Evolutionary conservation across 2,888 invertebrate species (phyloP).

Genomic region (Brachynemurus nebulosus): DNA sequence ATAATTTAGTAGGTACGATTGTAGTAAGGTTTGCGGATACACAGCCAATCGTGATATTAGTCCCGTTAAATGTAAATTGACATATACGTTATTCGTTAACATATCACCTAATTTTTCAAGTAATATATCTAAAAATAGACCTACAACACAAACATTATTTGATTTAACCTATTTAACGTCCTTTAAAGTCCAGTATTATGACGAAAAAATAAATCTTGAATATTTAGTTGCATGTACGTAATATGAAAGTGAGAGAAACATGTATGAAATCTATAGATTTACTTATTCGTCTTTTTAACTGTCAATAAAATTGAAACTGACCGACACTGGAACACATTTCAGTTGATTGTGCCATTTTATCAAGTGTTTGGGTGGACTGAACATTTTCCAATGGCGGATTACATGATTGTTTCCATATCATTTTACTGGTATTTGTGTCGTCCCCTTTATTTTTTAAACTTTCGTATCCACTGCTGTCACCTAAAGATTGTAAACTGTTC

Average conservation of each 20-base stretch:
- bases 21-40: conserved; percentile 77
- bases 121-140: conserved; percentile 69
- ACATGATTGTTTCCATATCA: conserved; percentile 25
- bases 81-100: conserved; percentile 68
- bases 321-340: conserved; percentile 8
- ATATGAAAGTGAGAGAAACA: no score
- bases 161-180: no score
- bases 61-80: conserved; percentile 78
- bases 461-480: conserved; percentile 68
- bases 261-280: no score
- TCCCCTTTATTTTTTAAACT: conserved; percentile 47
- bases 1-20: conserved; percentile 76
- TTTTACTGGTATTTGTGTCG: conserved; percentile 31
- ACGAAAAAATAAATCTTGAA: no score
- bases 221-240: no score
- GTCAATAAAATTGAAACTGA: not conserved
- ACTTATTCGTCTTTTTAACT: no score
- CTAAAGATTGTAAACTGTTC: conserved; percentile 54
- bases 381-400: not conserved
- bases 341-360: not conserved
- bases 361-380: not conserved
- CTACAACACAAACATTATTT: conserved; percentile 27
- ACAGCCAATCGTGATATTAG: conserved; percentile 73
- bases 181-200: no score
- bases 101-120: conserved; percentile 71